These are phyloP conservation scores for Sebastes jordani DNA, from an alignment of 2,797 vertebrate genomes.

Conservation along the genomic window DNA sequence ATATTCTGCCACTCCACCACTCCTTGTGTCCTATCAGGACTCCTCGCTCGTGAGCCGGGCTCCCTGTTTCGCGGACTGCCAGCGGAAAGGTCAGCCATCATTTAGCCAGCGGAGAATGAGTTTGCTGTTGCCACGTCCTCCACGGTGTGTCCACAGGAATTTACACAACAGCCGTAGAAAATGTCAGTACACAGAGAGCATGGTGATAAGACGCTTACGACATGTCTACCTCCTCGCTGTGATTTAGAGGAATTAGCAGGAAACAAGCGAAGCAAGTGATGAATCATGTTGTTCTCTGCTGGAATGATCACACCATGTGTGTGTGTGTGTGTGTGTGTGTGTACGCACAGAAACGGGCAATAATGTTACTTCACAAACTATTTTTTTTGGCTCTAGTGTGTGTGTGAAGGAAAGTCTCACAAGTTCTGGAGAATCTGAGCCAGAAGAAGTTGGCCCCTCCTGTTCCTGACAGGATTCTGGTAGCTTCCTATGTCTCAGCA, in stretches of 20 bases:
- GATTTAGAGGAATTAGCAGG: conserved; percentile 33
- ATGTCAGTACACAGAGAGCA: conserved; percentile 72
- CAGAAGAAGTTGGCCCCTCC: conserved; percentile 67
- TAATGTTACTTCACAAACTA: neutral
- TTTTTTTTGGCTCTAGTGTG: neutral
- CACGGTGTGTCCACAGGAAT: conserved; percentile 69
- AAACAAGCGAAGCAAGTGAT: conserved; percentile 4
- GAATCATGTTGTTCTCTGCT: conserved; percentile 18
- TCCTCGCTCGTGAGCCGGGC: conserved; percentile 16
- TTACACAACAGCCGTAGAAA: conserved; percentile 70
- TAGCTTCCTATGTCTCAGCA: conserved; percentile 81
- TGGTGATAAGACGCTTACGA: conserved; percentile 54
- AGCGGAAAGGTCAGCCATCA: conserved; percentile 78
- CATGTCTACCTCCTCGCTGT: conserved; percentile 5
- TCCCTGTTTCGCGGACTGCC: conserved; percentile 45
- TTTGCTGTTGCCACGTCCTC: conserved; percentile 67
- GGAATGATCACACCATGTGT: neutral
- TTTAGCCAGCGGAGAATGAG: conserved; percentile 64
- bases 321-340: neutral
- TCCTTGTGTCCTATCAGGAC: conserved; percentile 41
- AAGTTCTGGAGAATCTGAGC: conserved; percentile 57
- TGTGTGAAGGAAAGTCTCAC: conserved; percentile 48
- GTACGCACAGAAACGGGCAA: neutral
- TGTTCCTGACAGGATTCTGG: conserved; percentile 82
- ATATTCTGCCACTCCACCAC: conserved; percentile 52